A percentile compares a stretch with the other conserved stretches of the same genome.
Conservation (phyloP, 2,888 invertebrate species). For the Agrochola macilenta region DNA sequence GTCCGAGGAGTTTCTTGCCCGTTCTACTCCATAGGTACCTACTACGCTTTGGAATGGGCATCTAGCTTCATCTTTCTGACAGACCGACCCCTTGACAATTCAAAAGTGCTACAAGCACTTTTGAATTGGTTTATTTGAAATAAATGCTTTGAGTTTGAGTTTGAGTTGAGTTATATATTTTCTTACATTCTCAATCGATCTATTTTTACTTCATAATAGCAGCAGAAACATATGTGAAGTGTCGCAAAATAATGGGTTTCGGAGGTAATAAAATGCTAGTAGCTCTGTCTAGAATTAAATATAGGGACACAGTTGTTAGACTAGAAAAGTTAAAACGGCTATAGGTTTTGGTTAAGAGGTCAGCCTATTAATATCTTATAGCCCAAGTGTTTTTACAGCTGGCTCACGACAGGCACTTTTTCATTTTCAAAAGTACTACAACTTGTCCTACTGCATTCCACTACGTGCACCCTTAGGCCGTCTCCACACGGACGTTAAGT, state of each 20-base stretch:
- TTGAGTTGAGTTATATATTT: no score
- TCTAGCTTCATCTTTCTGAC: no score
- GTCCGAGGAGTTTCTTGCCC: no score
- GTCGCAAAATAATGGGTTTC: background rate
- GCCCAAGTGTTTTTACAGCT: background rate
- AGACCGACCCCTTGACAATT: no score
- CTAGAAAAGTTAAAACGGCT: background rate
- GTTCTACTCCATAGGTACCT: no score
- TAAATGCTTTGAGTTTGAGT: no score
- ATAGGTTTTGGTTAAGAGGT: background rate
- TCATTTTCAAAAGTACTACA: background rate
- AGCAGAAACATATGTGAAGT: background rate
- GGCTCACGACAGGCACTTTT: background rate
- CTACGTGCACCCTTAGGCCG: constrained; percentile 62
- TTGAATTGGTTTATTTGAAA: no score
- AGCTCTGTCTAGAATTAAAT: no score
- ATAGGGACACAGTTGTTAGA: background rate
- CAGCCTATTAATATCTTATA: background rate
- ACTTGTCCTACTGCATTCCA: constrained; percentile 10
- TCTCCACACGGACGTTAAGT: constrained; percentile 73
- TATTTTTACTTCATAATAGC: background rate
- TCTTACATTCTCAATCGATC: background rate
- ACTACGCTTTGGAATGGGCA: no score
- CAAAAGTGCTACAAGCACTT: no score
- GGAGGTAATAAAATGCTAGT: background rate